Conservation (phyloP, 2,113 vertebrate species). For the Lophotis ruficrista region DNA sequence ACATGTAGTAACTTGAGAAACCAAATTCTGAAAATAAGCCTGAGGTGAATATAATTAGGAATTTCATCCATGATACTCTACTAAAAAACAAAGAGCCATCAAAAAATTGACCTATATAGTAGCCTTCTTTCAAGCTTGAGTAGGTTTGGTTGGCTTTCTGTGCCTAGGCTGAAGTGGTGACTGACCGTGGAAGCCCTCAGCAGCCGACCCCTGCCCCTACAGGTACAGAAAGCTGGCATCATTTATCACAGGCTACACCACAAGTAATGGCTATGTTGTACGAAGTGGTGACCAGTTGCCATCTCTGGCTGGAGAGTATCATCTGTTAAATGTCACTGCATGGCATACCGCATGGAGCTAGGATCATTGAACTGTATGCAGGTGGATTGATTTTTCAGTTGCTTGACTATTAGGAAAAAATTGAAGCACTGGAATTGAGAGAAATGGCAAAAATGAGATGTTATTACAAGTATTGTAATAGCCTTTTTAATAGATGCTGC, state of each 20-base stretch:
- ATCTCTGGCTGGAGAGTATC: not conserved
- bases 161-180: not conserved
- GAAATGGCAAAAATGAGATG: not conserved
- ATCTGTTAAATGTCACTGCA: not conserved
- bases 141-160: not conserved
- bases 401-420: not conserved
- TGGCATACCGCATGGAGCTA: fast-evolving
- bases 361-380: not conserved
- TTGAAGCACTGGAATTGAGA: not conserved
- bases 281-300: not conserved
- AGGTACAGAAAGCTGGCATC: not conserved
- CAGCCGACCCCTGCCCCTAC: not conserved
- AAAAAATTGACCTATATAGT: not conserved
- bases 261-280: not conserved
- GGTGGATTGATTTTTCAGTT: not conserved
- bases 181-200: not conserved
- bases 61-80: not conserved
- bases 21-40: not conserved
- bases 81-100: not conserved
- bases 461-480: not conserved
- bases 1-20: not conserved
- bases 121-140: not conserved
- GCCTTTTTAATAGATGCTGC: not conserved
- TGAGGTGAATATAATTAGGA: not conserved
- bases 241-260: not conserved